Conservation (phyloP, 2,797 vertebrate species). For the Chrosomus eos region DNA sequence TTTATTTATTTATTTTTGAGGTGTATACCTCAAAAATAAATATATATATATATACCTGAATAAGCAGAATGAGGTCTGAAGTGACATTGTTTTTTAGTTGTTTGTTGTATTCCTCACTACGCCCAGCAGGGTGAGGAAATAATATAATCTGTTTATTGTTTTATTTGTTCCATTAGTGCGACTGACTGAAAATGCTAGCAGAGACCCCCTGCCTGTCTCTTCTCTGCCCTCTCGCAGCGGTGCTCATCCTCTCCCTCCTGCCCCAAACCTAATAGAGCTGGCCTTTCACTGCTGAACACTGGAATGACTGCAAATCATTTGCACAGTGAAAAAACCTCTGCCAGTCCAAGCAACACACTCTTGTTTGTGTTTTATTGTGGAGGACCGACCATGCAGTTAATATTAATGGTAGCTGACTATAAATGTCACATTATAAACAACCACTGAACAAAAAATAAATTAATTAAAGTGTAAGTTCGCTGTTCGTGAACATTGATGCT, state of each 20-base stretch:
- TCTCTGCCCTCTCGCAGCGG: conserved; percentile 22
- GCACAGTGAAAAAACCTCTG: background rate
- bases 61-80: background rate
- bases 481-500: background rate
- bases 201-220: conserved; percentile 39
- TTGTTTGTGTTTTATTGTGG: background rate
- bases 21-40: background rate
- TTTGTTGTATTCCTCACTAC: conserved; percentile 43
- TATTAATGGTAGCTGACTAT: background rate
- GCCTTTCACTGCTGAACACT: conserved; percentile 31
- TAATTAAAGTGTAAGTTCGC: background rate
- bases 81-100: conserved; percentile 6
- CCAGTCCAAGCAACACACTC: conserved; percentile 5
- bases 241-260: conserved; percentile 37
- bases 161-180: conserved; percentile 52
- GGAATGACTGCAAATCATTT: conserved; percentile 26
- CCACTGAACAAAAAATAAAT: background rate
- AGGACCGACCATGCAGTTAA: background rate
- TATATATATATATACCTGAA: no score
- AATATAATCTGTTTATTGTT: conserved; percentile 57
- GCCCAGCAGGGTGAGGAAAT: conserved; percentile 51
- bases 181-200: conserved; percentile 41
- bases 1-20: background rate
- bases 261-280: conserved; percentile 35
- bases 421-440: background rate